Percentiles rank a stretch among this genome's conserved stretches.
phyloP scores from a whole-genome alignment of 2,797 vertebrate species.

The Brachyalestes nurse region DNA sequence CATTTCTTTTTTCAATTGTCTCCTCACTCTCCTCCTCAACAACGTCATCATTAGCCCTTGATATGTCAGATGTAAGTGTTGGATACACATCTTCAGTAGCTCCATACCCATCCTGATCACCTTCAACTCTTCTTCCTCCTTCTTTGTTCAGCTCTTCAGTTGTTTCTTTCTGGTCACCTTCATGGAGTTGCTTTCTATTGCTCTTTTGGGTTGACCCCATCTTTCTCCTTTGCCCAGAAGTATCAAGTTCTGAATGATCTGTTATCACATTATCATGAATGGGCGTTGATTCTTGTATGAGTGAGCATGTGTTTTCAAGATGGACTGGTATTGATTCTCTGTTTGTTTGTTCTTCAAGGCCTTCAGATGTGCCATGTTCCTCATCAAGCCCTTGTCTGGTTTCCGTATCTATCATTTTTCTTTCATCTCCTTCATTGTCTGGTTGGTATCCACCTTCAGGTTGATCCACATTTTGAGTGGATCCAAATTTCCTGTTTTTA shows the following conservation, averaged over 20 bases:
- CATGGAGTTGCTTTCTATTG: neutral
- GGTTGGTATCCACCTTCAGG: neutral
- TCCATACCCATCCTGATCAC: neutral
- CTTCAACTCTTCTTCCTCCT: neutral
- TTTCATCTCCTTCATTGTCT: slow-evolving; percentile 7
- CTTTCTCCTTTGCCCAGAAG: slow-evolving; percentile 64
- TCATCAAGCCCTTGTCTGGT: neutral
- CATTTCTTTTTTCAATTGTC: neutral
- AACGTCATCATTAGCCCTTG: neutral
- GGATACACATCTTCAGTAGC: neutral
- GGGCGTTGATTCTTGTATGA: neutral
- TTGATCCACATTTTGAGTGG: slow-evolving; percentile 33
- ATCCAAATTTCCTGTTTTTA: slow-evolving; percentile 51
- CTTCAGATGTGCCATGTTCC: neutral
- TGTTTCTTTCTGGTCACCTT: neutral
- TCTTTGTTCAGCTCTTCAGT: neutral
- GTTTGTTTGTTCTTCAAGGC: neutral
- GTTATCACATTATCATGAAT: neutral
- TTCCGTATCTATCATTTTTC: neutral
- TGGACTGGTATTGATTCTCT: slow-evolving; percentile 8
- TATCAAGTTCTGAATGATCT: slow-evolving; percentile 30
- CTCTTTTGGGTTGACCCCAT: slow-evolving; percentile 69
- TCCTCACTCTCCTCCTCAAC: neutral
- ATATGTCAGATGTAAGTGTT: neutral
- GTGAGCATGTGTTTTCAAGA: neutral